Evolutionary conservation across 2,797 vertebrate species (phyloP), one percentile per base, ranked within the genome.

Genomic region (Australoheros facetus): DNA sequence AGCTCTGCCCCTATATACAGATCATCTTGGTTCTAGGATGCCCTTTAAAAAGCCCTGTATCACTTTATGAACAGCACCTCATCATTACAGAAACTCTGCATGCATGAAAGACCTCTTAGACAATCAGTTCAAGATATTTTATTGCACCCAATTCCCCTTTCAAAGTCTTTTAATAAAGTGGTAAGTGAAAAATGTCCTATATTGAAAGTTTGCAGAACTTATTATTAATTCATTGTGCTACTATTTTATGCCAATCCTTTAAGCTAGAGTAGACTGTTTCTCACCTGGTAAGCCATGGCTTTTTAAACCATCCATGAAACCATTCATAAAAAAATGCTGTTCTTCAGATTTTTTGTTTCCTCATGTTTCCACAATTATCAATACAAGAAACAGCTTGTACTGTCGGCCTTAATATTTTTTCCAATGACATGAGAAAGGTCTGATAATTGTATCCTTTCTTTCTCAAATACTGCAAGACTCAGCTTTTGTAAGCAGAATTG

Each of bases 61-160:
- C 75, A 70, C 26, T 8, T 72, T 39, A 72, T 62, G 48, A 81
- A 84, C 21, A 37, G 39, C 39, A 71, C 73, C n/a, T 71, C 37
- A 70, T 84, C 55, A 48, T 79, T 26, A 77, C 48, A 73, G 7
- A 74, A 34, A 26, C 4, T 48, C 39, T 54, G 23, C 42, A 69
- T 60, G 59, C 51, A 77, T 75, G 39, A 79, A 79, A 70, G 56
- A 28, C 17, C 23, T 54, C 4, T 70, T 71, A 28, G 77, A 51
- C 42, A 77, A 72, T 57, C 70, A 55, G 4, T 82, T 82, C 11
- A 58, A 78, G 75, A 82, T 3, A 75, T 34, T 28, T 78, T 48
- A 81, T 34, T 21, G 51, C 75, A 42, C 34, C 30, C 32, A 70
- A 55, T 60, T 73, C 71, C 32, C 60, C 12, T 76, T 72, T 56